Evolutionary conservation across 2,797 vertebrate genomes (phyloP).

Genomic region (Halcyon badia): DNA sequence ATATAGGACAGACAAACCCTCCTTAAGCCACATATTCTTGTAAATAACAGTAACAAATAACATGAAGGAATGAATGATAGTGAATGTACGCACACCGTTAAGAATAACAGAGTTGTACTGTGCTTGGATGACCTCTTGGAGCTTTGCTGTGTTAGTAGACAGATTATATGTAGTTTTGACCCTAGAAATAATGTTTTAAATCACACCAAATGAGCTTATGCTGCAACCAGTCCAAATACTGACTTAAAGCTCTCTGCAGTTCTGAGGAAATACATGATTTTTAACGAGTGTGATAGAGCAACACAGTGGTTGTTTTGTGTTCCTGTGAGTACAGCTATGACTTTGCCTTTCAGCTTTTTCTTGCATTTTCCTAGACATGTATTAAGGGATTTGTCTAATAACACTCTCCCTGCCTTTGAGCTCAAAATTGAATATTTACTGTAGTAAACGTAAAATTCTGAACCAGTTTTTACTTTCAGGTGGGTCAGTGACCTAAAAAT

Average conservation of each 20-base stretch:
- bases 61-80: fast-evolving
- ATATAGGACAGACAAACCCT: not conserved
- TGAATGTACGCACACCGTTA: not conserved
- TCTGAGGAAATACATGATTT: not conserved
- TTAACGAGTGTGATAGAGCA: not conserved
- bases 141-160: not conserved
- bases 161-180: not conserved
- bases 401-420: not conserved
- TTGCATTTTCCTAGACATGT: not conserved
- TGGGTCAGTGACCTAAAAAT: not conserved
- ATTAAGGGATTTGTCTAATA: not conserved
- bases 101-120: not conserved
- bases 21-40: not conserved
- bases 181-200: not conserved
- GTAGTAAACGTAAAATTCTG: not conserved
- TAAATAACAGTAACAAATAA: not conserved
- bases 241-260: not conserved
- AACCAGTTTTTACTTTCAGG: not conserved
- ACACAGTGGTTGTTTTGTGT: not conserved
- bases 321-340: fast-evolving
- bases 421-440: not conserved
- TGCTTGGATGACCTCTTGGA: not conserved
- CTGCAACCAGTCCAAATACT: not conserved
- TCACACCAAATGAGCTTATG: not conserved
- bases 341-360: not conserved